Evolutionary conservation across 2,113 vertebrate genomes (phyloP), one percentile per base, ranked within the genome.

Genomic region (Daboia siamensis): DNA sequence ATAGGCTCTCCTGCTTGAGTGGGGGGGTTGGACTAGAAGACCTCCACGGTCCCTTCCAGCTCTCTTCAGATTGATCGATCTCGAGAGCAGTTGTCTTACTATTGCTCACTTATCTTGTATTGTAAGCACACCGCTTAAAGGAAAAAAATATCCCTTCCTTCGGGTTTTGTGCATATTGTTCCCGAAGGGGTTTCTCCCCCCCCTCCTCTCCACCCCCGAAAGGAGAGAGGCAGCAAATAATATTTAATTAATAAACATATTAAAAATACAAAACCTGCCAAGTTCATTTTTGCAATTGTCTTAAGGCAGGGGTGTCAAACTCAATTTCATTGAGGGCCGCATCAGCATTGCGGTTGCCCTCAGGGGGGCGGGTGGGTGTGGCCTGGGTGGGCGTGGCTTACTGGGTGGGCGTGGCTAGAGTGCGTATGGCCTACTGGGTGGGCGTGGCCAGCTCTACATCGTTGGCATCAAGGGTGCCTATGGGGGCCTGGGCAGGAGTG

Each of bases 201-300:
- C 4, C n/a, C n/a, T n/a, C n/a, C n/a, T n/a, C n/a, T n/a, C n/a
- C 12, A 13, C 1, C 4, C 1, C 10, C 4, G 1, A 69, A 69
- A n/a, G 29, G 12, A n/a, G 61, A 15, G n/a, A 12, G 61, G 26
- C 1, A 12, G 61, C 11, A 29, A 26, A 29, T 64, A 64, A 64
- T 51, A 64, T 69, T 69, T n/a, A 69, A 69, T 69, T n/a, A n/a
- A 69, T 12, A 61, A 29, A 61, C 21, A 11, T 64, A 29, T n/a
- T 69, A 15, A 69, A 69, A 0, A 5, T 29, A 15, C n/a, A n/a
- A 15, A 15, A 5, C 26, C 69, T 1, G 56, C 90, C n/a, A 24
- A 20, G 6, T 92, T 93, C 86, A 20, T 80, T 89, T 9, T 95
- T 94, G 84, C 92, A 61, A 94, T 95, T 64, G 69, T 92, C 23